Conservation (phyloP, 2,888 invertebrate genomes). For the Rhorus exstirpatorius region DNA sequence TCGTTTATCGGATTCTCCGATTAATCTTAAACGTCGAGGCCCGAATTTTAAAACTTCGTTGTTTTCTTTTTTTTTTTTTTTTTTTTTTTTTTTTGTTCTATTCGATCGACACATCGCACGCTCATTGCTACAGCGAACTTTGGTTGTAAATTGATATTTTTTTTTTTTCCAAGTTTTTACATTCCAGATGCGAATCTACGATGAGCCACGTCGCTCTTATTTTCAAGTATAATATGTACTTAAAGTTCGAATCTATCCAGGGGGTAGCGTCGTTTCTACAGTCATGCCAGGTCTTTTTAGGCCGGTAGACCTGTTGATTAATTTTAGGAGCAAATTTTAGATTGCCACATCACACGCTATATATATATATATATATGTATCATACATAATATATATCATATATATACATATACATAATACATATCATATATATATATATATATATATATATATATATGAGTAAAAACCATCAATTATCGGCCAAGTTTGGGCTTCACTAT, state of each 20-base stretch:
- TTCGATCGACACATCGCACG: slow-evolving; percentile 42
- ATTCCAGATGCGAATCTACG: slow-evolving; percentile 51
- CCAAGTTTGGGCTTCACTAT: too few species aligned
- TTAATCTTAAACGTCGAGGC: slow-evolving; percentile 3
- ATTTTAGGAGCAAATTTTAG: slow-evolving; percentile 52
- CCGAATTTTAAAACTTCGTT: slow-evolving; percentile 10
- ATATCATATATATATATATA: neutral
- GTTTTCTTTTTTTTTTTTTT: slow-evolving; percentile 11
- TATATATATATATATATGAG: neutral
- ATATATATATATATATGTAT: slow-evolving; percentile 35
- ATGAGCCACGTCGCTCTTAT: slow-evolving; percentile 14
- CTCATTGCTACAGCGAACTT: slow-evolving; percentile 34
- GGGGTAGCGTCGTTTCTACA: slow-evolving; percentile 36
- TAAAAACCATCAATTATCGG: too few species aligned
- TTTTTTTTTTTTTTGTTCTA: neutral
- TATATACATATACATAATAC: too few species aligned
- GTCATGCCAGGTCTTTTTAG: slow-evolving; percentile 35
- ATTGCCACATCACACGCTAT: slow-evolving; percentile 22
- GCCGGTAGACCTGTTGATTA: slow-evolving; percentile 63
- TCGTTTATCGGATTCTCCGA: neutral
- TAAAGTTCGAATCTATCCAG: slow-evolving; percentile 41
- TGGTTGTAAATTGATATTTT: slow-evolving; percentile 31
- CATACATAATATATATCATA: too few species aligned
- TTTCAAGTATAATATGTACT: slow-evolving; percentile 32
- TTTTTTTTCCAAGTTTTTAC: slow-evolving; percentile 33